Evolutionary conservation across 92 coral and sea anemone species (phyloP).

Genomic region (Paramuricea clavata): DNA sequence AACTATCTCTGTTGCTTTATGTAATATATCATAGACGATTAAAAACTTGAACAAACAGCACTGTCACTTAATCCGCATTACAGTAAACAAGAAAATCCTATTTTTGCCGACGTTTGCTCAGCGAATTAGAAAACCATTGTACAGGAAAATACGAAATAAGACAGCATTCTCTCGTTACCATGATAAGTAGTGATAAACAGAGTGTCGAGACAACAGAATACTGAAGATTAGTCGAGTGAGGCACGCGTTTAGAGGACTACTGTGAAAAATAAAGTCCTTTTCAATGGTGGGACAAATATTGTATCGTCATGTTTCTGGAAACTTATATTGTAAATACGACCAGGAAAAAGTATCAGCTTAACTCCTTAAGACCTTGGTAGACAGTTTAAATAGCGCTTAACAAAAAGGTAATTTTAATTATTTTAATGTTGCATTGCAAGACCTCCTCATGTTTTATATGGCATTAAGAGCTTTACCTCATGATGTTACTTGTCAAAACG

Average conservation of each 20-base stretch:
- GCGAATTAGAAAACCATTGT: neutral
- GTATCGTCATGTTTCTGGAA: neutral
- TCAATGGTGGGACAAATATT: neutral
- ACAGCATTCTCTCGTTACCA: slow-evolving; percentile 14
- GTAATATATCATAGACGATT: neutral
- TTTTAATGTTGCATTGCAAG: neutral
- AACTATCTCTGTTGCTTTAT: neutral
- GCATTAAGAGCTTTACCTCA: neutral
- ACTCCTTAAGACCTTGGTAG: neutral
- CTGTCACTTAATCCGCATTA: neutral
- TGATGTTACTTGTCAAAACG: too few relatives aligned
- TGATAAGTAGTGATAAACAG: neutral
- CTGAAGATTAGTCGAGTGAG: neutral
- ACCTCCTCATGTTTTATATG: neutral
- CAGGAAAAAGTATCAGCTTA: neutral
- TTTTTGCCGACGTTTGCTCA: slow-evolving; percentile 4
- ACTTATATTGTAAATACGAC: neutral
- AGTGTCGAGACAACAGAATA: neutral
- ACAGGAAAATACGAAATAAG: neutral
- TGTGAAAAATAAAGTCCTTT: neutral
- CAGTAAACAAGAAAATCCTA: neutral
- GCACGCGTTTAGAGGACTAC: neutral
- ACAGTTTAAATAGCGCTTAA: neutral
- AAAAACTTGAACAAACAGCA: neutral
- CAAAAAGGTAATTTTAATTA: neutral